Conservation (phyloP, 2,113 vertebrate species). For the Phylloscopus whistleri region DNA sequence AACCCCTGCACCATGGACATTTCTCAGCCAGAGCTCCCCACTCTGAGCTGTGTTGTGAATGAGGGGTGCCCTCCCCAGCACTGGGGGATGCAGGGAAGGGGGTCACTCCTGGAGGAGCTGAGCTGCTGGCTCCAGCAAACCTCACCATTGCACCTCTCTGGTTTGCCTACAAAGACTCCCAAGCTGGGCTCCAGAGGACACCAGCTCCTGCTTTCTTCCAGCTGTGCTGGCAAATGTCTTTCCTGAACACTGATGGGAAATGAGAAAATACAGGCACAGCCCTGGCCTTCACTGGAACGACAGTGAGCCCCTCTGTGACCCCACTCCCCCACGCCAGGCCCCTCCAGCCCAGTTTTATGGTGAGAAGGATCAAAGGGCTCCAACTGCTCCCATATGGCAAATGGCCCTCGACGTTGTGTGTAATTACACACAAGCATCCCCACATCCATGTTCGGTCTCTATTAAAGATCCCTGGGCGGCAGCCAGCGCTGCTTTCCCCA, state of each 20-base stretch:
- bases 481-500: neutral
- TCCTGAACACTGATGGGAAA: neutral
- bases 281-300: neutral
- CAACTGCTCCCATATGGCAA: conserved; percentile 45
- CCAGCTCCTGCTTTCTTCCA: neutral
- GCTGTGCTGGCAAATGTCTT: conserved; percentile 9
- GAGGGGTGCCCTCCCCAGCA: neutral
- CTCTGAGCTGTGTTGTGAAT: accelerated
- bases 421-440: conserved; percentile 32
- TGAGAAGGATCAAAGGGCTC: conserved; percentile 43
- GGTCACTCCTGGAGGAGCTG: neutral
- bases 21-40: neutral
- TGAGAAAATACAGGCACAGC: conserved; percentile 31
- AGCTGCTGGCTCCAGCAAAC: neutral
- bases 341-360: neutral
- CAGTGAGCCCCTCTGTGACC: neutral
- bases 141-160: neutral
- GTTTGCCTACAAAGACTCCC: neutral
- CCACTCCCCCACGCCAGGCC: neutral
- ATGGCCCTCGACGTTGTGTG: neutral
- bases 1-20: accelerated
- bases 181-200: neutral
- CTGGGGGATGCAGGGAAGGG: accelerated
- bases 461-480: neutral
- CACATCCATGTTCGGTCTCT: neutral